Percentiles rank a stretch among this genome's conserved stretches.
phyloP scores from a whole-genome alignment of 2,113 vertebrate genomes.

The Notarius lentiginosus region DNA sequence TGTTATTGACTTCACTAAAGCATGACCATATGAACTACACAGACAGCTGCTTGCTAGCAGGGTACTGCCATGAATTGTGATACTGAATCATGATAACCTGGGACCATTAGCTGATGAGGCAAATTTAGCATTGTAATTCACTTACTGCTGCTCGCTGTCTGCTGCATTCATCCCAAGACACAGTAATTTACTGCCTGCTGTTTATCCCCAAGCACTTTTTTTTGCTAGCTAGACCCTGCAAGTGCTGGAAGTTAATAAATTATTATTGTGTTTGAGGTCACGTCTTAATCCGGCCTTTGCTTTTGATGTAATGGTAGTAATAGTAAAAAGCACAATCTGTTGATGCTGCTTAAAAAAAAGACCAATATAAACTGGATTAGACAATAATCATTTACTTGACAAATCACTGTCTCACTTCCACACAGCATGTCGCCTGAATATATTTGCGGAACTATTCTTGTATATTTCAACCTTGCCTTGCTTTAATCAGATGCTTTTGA shows the following conservation, averaged over 20 bases:
- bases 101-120: slow-evolving; percentile 32
- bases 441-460: slow-evolving; percentile 3
- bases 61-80: slow-evolving; percentile 4
- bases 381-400: not conserved
- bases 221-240: slow-evolving; percentile 9
- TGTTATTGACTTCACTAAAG: not conserved
- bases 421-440: not conserved
- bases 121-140: slow-evolving; percentile 33
- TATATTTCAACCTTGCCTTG: slow-evolving; percentile 1
- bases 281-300: not conserved
- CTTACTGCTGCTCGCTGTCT: slow-evolving; percentile 39
- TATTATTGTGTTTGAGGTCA: not conserved
- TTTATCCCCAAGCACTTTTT: slow-evolving; percentile 28
- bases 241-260: slow-evolving; percentile 17
- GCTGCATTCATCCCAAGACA: slow-evolving; percentile 23
- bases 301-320: not conserved
- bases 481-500: slow-evolving; percentile 36
- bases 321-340: not conserved
- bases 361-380: too few relatives aligned
- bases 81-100: slow-evolving; percentile 39
- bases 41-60: slow-evolving; percentile 17
- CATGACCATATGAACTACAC: not conserved
- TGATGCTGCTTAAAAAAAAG: not conserved
- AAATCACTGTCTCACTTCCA: not conserved
- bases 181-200: slow-evolving; percentile 38